A percentile compares a stretch with the other conserved stretches of the same genome.
Evolutionary conservation across 2,797 vertebrate genomes (phyloP).

Genomic region (Coregonus ussuriensis): DNA sequence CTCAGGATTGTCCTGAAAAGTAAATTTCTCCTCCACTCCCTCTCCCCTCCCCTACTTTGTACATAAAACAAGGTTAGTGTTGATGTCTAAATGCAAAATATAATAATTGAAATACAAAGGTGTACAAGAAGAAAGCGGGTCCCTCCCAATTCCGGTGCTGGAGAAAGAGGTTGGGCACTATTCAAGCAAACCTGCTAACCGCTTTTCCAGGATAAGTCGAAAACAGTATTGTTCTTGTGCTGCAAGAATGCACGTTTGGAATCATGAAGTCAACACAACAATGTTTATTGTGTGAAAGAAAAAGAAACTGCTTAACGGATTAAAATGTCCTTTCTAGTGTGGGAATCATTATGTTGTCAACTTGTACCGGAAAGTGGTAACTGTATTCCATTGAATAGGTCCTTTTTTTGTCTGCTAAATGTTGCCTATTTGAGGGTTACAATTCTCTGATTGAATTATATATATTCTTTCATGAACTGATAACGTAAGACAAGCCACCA

Average conservation of each 20-base stretch:
- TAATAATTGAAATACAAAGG: conserved; percentile 18
- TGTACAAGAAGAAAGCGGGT: conserved; percentile 1
- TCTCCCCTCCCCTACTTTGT: background rate
- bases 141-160: background rate
- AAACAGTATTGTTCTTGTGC: background rate
- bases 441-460: background rate
- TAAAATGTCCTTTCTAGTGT: background rate
- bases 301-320: background rate
- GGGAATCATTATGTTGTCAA: background rate
- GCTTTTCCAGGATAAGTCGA: background rate
- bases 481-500: background rate
- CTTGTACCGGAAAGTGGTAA: background rate
- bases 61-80: conserved; percentile 17
- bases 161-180: background rate
- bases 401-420: background rate
- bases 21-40: background rate
- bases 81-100: conserved; percentile 19
- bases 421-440: background rate
- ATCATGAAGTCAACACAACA: background rate
- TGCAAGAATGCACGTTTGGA: background rate
- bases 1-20: background rate
- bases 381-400: background rate
- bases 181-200: background rate
- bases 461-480: background rate
- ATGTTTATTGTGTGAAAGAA: background rate